phyloP scores from a whole-genome alignment of 2,888 invertebrate species.

The Phania funesta region DNA sequence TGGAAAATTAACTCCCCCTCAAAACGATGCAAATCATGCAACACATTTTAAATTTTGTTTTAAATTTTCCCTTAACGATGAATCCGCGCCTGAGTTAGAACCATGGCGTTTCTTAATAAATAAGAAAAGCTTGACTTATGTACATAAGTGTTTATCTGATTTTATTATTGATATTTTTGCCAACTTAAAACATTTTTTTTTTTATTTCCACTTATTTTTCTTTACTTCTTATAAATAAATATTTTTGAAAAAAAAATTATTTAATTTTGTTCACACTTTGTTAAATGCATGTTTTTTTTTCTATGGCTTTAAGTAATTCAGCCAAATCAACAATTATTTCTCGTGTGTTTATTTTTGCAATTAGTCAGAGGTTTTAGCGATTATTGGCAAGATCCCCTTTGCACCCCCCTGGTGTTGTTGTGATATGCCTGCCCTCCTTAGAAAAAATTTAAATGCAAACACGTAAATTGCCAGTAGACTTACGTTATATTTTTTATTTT shows the following conservation, averaged over 20 bases:
- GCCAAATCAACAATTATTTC: constrained; percentile 23
- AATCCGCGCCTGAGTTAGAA: no score
- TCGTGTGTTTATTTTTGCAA: constrained; percentile 2
- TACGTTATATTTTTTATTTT: constrained; percentile 6
- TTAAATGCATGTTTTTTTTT: constrained; percentile 40
- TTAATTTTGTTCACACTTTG: constrained; percentile 59
- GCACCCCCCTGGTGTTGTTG: neutral
- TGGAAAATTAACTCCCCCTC: no score
- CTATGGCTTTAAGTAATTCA: constrained; percentile 26
- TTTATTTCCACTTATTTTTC: neutral
- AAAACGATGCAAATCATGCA: no score
- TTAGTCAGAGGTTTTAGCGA: constrained; percentile 27
- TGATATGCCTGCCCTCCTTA: neutral
- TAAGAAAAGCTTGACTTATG: constrained; percentile 13
- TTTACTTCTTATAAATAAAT: neutral
- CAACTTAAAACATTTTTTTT: neutral
- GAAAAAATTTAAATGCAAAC: constrained; percentile 21
- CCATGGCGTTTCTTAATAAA: no score
- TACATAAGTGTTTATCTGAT: neutral
- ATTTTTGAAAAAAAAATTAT: neutral
- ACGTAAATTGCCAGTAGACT: constrained; percentile 18
- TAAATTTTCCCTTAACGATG: no score
- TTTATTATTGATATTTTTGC: constrained; percentile 13
- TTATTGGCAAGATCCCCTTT: constrained; percentile 3
- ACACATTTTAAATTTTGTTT: no score